These are phyloP conservation scores for Aldabrachelys gigantea DNA, from an alignment of 2,113 vertebrate species.

Conservation along the genomic window DNA sequence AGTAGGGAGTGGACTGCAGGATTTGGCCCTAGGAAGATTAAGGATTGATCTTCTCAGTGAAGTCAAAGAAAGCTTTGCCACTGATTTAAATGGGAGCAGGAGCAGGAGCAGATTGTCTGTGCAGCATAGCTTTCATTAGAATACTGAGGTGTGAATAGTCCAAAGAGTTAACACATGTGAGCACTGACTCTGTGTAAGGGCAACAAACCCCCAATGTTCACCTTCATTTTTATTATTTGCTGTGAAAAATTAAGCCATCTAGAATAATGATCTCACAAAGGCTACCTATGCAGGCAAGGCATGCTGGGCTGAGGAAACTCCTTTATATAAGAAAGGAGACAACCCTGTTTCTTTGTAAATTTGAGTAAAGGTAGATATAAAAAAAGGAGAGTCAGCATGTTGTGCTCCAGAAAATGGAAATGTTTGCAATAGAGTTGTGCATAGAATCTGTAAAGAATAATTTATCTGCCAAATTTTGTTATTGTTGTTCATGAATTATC, in stretches of 20 bases:
- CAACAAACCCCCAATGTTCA: slow-evolving; percentile 41
- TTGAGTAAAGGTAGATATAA: slow-evolving; percentile 2
- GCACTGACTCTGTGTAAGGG: neutral
- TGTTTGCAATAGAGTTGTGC: neutral
- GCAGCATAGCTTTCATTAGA: too few relatives aligned
- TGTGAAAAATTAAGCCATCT: slow-evolving; percentile 46
- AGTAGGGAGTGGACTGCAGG: neutral
- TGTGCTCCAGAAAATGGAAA: slow-evolving; percentile 1
- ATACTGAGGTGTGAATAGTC: neutral
- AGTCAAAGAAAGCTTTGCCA: neutral
- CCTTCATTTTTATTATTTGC: slow-evolving; percentile 40
- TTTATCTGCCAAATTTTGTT: neutral
- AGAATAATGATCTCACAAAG: slow-evolving; percentile 56
- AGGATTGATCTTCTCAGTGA: neutral
- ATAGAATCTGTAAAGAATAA: neutral
- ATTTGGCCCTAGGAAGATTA: neutral
- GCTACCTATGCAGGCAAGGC: slow-evolving; percentile 17
- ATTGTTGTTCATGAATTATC: neutral
- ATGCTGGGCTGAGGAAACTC: slow-evolving; percentile 41
- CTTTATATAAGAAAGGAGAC: neutral
- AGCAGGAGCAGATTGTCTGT: neutral
- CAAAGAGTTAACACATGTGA: neutral
- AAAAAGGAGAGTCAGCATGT: neutral
- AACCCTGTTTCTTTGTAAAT: neutral
- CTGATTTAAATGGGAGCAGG: neutral